Evolutionary conservation across 2,113 vertebrate genomes (phyloP), one percentile per base, ranked within the genome.

Genomic region (Ochotona curzoniae): DNA sequence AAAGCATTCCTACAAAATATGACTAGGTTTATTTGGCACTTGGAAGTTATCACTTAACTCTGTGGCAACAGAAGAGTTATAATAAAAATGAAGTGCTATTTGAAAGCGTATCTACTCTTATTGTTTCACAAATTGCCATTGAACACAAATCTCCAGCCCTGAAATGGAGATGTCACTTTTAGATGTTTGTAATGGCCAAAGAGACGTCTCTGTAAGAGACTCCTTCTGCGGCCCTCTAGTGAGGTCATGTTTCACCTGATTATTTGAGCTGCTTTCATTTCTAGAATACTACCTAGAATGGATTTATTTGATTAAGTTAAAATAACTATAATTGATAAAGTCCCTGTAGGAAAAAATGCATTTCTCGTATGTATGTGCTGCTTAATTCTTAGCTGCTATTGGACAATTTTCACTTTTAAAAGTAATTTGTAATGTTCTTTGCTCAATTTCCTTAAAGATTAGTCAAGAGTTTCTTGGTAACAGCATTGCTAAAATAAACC

Each of bases 201-300:
- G 30, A 84, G 94, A 92, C 61, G 74, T 13, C 5, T 94, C 93
- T 89, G 66, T 70, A 17, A 35, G 66, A 61, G 83, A 90, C 13
- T 83, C 78, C 64, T 89, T 88, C 86, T 35, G 63, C 93, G 91
- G 88, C 89, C 3, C 70, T 8, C 69, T 60, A 87, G 74, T 89
- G 69, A 93, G 80, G 82, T 83, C 49, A 38, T 71, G 82, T 86
- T 96, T 91, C 74, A 79, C 78, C 74, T 93, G 95, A 71, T 91
- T 90, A 60, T 66, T 74, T 92, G 91, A 91, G 75, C 13, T 64
- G n/a, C 67, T 75, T 87, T 85, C 25, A 49, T n/a, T 71, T 54
- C 69, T 73, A n/a, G 5, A 15, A 18, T 44, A n/a, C 47, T 49
- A 44, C 89, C 82, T 94, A 44, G 6, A 44, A 44, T 44, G 38